Evolutionary conservation across 2,888 invertebrate species (phyloP).

Genomic region (Drosophila conformis): DNA sequence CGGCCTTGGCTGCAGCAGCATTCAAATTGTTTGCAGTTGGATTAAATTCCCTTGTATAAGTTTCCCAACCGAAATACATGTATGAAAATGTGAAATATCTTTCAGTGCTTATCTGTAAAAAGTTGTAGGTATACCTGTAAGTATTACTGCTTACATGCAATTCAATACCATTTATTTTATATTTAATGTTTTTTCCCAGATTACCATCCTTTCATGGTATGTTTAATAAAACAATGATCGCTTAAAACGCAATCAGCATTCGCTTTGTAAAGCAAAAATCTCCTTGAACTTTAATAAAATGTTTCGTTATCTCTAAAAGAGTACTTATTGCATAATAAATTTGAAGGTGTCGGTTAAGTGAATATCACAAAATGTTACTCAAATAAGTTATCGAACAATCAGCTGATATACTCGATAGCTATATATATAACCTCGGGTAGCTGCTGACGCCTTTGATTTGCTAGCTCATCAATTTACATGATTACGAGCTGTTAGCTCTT

Average conservation of each 20-base stretch:
- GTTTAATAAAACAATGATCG: too few species aligned
- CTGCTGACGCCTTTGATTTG: background rate
- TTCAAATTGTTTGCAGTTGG: slow-evolving; percentile 23
- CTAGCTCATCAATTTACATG: background rate
- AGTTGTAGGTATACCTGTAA: background rate
- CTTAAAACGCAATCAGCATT: too few species aligned
- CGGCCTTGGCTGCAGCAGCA: slow-evolving; percentile 11
- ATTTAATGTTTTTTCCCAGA: too few species aligned
- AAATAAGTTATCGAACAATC: background rate
- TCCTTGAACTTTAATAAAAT: too few species aligned
- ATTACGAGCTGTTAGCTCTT: background rate
- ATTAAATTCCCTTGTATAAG: slow-evolving; percentile 3
- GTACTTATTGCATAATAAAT: background rate
- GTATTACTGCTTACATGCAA: background rate
- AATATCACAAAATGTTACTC: background rate
- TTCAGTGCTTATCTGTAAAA: background rate
- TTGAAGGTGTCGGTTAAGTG: background rate
- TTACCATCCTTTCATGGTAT: too few species aligned
- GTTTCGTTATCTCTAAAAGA: background rate
- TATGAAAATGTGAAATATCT: background rate
- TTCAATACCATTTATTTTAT: background rate
- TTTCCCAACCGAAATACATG: background rate
- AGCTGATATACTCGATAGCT: background rate
- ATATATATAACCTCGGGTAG: background rate
- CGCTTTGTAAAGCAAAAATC: too few species aligned